Conservation (phyloP, 2,888 invertebrate species). For the Danaus chrysippus region DNA sequence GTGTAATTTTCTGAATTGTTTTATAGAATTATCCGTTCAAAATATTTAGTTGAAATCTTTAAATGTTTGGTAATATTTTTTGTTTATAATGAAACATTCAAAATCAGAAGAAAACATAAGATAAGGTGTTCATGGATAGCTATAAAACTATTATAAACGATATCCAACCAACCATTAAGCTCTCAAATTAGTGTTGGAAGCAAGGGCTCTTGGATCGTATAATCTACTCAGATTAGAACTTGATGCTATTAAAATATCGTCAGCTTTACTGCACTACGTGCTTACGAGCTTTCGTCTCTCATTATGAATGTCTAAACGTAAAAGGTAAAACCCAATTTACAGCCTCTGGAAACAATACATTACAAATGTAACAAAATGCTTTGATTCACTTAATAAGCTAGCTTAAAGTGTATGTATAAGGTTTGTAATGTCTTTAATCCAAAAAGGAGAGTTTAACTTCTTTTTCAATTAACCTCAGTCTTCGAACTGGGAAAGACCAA, state of each 20-base stretch:
- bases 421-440: too few relatives aligned
- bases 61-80: not conserved
- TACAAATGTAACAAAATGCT: too few relatives aligned
- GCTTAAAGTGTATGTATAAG: too few relatives aligned
- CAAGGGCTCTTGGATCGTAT: not conserved
- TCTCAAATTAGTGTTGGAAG: slow-evolving; percentile 7
- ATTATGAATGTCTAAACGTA: not conserved
- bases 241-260: slow-evolving; percentile 11
- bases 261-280: slow-evolving; percentile 10
- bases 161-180: not conserved
- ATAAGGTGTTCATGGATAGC: not conserved
- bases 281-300: slow-evolving; percentile 1
- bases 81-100: not conserved
- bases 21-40: too few relatives aligned
- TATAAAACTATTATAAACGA: not conserved
- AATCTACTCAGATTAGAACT: slow-evolving; percentile 14
- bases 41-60: too few relatives aligned
- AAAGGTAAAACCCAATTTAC: not conserved
- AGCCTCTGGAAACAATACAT: too few relatives aligned
- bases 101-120: not conserved
- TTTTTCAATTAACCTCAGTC: too few relatives aligned
- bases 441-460: too few relatives aligned
- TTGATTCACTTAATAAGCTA: too few relatives aligned
- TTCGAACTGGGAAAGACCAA: too few relatives aligned
- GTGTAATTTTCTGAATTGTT: too few relatives aligned